Percentiles rank a stretch among this genome's conserved stretches.
Evolutionary conservation across 2,113 vertebrate genomes (phyloP).

Genomic region (Trochalopteron elliotii): DNA sequence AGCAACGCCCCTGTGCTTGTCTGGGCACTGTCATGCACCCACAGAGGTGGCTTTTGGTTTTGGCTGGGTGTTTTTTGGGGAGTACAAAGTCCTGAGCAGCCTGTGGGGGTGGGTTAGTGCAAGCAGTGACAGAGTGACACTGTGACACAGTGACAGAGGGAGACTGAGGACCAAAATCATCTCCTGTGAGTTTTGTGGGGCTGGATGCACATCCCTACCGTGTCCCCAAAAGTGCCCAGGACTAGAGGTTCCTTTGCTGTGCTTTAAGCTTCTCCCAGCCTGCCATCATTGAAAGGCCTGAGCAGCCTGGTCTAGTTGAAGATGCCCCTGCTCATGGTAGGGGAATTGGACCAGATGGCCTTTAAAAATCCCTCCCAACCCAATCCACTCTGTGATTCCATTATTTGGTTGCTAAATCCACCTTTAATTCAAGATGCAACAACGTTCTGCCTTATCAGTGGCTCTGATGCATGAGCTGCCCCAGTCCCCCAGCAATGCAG

Average conservation of each 20-base stretch:
- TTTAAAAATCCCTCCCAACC: not conserved
- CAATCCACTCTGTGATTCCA: not conserved
- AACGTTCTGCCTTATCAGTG: fast-evolving
- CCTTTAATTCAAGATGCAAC: not conserved
- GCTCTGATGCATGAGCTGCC: not conserved
- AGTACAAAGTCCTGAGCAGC: not conserved
- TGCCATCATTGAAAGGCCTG: fast-evolving
- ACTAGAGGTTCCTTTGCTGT: not conserved
- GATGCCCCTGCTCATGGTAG: not conserved
- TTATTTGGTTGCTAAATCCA: not conserved
- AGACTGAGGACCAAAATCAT: not conserved
- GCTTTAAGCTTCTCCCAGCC: not conserved
- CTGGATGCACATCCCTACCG: not conserved
- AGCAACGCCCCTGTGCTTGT: not conserved
- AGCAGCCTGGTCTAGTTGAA: not conserved
- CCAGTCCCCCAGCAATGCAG: fast-evolving
- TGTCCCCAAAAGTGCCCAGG: not conserved
- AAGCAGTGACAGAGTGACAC: not conserved
- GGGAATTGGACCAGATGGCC: not conserved
- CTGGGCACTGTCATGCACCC: fast-evolving
- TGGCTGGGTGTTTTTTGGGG: not conserved
- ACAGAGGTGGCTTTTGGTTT: not conserved
- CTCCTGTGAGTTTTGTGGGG: not conserved
- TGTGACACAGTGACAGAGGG: not conserved
- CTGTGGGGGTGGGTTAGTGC: not conserved